These are phyloP conservation scores for Anniella stebbinsi DNA, from an alignment of 2,797 vertebrate species.

Conservation along the genomic window DNA sequence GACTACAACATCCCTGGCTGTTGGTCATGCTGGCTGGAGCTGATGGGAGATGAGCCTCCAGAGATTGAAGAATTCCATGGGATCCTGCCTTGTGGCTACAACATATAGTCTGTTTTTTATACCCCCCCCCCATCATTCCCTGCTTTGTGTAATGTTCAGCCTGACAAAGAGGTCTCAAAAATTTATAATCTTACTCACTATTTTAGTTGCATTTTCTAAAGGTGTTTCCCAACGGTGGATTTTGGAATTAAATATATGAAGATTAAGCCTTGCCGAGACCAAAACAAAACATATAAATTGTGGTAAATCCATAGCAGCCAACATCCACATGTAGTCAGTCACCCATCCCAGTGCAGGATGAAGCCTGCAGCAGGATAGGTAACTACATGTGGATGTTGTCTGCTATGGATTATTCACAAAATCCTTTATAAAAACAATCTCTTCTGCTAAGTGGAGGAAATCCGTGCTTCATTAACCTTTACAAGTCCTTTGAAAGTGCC, in stretches of 20 bases:
- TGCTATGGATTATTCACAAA: no score
- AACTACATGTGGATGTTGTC: no score
- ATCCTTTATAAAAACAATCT: background rate
- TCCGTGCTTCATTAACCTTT: constrained; percentile 19
- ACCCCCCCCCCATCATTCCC: background rate
- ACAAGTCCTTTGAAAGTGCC: constrained; percentile 6
- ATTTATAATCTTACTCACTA: background rate
- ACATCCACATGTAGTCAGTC: no score
- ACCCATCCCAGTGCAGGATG: no score
- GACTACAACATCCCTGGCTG: no score
- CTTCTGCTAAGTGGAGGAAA: background rate
- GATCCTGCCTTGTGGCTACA: background rate
- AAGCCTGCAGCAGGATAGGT: no score
- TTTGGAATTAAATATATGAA: background rate
- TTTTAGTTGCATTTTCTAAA: background rate
- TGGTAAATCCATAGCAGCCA: no score
- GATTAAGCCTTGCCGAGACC: background rate
- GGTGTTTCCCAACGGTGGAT: background rate
- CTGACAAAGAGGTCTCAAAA: background rate
- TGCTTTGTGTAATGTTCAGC: background rate
- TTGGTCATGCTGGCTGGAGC: background rate
- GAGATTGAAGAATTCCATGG: background rate
- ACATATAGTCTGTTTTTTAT: background rate
- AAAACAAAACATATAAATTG: no score
- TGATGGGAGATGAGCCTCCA: background rate